Evolutionary conservation across 2,888 invertebrate genomes (phyloP).

Genomic region (Conus canariensis): DNA sequence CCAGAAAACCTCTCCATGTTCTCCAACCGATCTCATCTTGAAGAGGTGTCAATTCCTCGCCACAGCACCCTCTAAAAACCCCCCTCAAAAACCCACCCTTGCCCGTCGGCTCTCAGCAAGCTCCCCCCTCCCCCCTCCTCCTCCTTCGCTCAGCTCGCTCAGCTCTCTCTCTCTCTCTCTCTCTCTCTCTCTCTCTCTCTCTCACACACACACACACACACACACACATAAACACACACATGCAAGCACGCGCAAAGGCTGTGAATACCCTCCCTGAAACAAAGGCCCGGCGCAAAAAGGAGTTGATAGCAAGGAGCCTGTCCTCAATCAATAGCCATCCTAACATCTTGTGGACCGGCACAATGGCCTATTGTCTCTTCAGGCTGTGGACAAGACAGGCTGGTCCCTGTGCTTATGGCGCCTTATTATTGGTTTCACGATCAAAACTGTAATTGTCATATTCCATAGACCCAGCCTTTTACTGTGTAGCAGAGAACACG

Average conservation of each 20-base stretch:
- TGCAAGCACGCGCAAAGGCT: too few relatives aligned
- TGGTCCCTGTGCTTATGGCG: too few relatives aligned
- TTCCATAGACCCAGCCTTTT: neutral
- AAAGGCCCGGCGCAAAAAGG: too few relatives aligned
- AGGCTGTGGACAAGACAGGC: too few relatives aligned
- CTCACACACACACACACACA: neutral
- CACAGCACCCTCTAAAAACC: neutral
- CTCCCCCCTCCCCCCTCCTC: neutral
- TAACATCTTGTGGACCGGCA: conserved; percentile 9
- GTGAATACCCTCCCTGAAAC: too few relatives aligned
- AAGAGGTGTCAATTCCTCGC: neutral
- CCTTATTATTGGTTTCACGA: too few relatives aligned
- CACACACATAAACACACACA: neutral
- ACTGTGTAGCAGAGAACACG: too few relatives aligned
- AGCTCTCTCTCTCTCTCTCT: neutral
- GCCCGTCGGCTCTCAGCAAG: neutral
- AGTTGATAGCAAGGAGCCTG: neutral
- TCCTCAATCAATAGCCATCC: conserved; percentile 18
- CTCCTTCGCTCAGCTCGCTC: neutral
- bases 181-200: neutral
- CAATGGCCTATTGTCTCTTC: conserved; percentile 25
- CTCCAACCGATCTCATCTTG: neutral
- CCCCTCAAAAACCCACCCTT: neutral
- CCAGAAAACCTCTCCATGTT: too few relatives aligned
- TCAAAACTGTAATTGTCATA: neutral